Percentiles rank a stretch among this genome's conserved stretches.
These are phyloP conservation scores for Zoroaster sp. DNA, from an alignment of 53 echinoderm and acorn worm species.

Conservation along the genomic window DNA sequence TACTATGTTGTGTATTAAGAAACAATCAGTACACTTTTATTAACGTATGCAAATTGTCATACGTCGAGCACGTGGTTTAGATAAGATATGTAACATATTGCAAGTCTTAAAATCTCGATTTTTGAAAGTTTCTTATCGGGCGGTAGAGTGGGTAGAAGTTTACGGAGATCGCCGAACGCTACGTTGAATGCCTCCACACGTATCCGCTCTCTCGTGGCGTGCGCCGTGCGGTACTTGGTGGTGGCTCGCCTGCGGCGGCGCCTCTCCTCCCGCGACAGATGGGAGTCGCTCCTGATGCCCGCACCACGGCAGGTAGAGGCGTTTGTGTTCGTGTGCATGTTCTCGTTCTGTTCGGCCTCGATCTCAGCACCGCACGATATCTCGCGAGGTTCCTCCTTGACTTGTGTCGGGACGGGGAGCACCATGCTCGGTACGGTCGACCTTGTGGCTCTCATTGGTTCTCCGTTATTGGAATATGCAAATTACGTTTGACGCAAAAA, in stretches of 20 bases:
- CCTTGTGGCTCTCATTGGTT: slow-evolving; percentile 25
- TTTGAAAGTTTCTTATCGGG: slow-evolving; percentile 94
- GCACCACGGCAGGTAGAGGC: slow-evolving; percentile 40
- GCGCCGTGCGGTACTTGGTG: slow-evolving; percentile 94
- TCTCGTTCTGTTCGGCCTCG: slow-evolving; percentile 54
- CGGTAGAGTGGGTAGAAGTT: slow-evolving; percentile 87
- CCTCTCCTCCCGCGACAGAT: slow-evolving; percentile 85
- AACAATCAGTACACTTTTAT: too few relatives aligned
- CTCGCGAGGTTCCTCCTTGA: slow-evolving; percentile 59
- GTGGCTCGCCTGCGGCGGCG: slow-evolving; percentile 84
- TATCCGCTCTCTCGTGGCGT: slow-evolving; percentile 86
- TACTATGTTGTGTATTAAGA: too few relatives aligned
- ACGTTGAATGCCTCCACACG: slow-evolving; percentile 96
- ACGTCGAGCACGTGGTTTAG: slow-evolving; percentile 93
- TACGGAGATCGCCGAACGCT: slow-evolving; percentile 88
- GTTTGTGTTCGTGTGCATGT: slow-evolving; percentile 19
- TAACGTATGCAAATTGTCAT: too few relatives aligned
- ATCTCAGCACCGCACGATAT: slow-evolving; percentile 34
- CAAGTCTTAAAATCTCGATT: slow-evolving; percentile 92
- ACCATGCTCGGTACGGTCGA: slow-evolving; percentile 50
- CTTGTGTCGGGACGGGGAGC: slow-evolving; percentile 48
- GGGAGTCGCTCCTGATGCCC: slow-evolving; percentile 59
- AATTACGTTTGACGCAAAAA: not conserved
- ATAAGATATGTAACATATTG: slow-evolving; percentile 94
- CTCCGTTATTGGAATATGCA: not conserved